Conservation (phyloP, 2,113 vertebrate genomes). For the Sinocyclocheilus rhinocerous region DNA sequence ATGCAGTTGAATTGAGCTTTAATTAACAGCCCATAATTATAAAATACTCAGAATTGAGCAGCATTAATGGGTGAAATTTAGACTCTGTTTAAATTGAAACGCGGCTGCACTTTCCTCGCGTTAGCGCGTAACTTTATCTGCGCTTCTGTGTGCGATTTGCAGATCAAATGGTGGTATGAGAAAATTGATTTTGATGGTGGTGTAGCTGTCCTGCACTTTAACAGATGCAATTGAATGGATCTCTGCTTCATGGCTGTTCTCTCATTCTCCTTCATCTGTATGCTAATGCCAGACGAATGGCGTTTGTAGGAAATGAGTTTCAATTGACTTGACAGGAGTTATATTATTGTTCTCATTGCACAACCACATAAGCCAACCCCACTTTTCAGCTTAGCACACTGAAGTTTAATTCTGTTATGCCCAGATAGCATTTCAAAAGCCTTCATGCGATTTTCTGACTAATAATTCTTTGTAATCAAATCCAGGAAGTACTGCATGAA, state of each 20-base stretch:
- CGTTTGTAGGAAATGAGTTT: slow-evolving; percentile 39
- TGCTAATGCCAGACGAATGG: slow-evolving; percentile 27
- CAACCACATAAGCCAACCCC: background rate
- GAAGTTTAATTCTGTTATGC: slow-evolving; percentile 29
- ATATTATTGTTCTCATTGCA: slow-evolving; percentile 29
- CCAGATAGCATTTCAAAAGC: slow-evolving; percentile 10
- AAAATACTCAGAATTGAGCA: slow-evolving; percentile 34
- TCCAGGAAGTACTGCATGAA: slow-evolving; percentile 16
- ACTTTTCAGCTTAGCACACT: slow-evolving; percentile 25
- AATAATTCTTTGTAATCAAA: slow-evolving; percentile 13
- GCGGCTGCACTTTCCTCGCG: background rate
- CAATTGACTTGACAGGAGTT: slow-evolving; percentile 40
- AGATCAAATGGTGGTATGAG: slow-evolving; percentile 14
- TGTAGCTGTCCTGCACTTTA: slow-evolving; percentile 34
- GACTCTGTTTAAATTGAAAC: slow-evolving; percentile 50
- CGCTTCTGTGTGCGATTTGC: slow-evolving; percentile 45
- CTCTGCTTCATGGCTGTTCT: slow-evolving; percentile 16
- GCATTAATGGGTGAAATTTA: slow-evolving; percentile 47
- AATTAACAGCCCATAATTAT: slow-evolving; percentile 65
- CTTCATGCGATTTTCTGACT: background rate
- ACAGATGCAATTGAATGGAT: slow-evolving; percentile 44
- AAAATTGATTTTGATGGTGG: slow-evolving; percentile 45
- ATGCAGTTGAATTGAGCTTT: slow-evolving; percentile 66
- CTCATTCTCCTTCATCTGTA: slow-evolving; percentile 21
- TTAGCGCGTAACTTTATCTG: slow-evolving; percentile 12